A percentile compares a stretch with the other conserved stretches of the same genome.
Evolutionary conservation across 1,140 invertebrate species (phyloP).

Genomic region (Charaxes varanes): DNA sequence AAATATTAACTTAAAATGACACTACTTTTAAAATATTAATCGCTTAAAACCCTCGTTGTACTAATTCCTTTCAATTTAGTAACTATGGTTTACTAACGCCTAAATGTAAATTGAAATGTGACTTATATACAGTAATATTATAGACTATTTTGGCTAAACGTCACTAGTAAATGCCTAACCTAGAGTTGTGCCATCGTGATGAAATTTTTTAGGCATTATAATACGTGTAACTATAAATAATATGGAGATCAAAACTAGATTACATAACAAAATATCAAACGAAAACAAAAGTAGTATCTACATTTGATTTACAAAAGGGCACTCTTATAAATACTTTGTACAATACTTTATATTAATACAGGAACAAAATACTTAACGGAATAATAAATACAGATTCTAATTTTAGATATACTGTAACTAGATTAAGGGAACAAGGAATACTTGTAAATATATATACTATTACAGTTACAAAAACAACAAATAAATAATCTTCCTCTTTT

Average conservation of each 20-base stretch:
- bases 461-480: no score
- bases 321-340: slow-evolving; percentile 60
- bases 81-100: slow-evolving; percentile 45
- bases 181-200: slow-evolving; percentile 60
- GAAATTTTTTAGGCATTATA: slow-evolving; percentile 5
- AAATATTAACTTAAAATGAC: background rate
- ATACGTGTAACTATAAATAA: slow-evolving; percentile 4
- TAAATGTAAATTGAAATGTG: slow-evolving; percentile 49
- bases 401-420: slow-evolving; percentile 25
- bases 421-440: slow-evolving; percentile 22
- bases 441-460: no score
- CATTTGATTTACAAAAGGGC: slow-evolving; percentile 40
- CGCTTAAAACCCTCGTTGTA: slow-evolving; percentile 38
- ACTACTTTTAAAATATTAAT: slow-evolving; percentile 4
- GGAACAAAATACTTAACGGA: slow-evolving; percentile 43
- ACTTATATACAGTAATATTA: slow-evolving; percentile 64
- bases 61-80: slow-evolving; percentile 55
- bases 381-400: slow-evolving; percentile 30
- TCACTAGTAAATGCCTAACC: slow-evolving; percentile 62
- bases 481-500: slow-evolving; percentile 4
- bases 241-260: slow-evolving; percentile 7
- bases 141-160: slow-evolving; percentile 71
- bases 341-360: slow-evolving; percentile 40
- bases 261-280: background rate
- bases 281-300: slow-evolving; percentile 35